Evolutionary conservation across 2,888 invertebrate species (phyloP).

Genomic region (Barypeithes pellucidus): DNA sequence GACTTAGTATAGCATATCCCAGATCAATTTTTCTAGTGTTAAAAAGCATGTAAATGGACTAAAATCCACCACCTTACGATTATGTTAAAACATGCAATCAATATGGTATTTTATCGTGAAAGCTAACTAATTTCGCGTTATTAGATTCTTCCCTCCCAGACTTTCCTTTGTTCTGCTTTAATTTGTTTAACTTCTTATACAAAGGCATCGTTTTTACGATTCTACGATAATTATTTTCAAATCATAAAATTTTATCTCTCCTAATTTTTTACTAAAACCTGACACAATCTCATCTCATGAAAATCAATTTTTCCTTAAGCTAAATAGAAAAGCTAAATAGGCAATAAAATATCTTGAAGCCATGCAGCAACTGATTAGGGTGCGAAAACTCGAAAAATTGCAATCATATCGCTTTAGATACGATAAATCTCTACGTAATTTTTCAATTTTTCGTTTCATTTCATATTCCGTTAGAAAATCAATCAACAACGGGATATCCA

Average conservation of each 20-base stretch:
- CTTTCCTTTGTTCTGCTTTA: slow-evolving; percentile 2
- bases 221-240: slow-evolving; percentile 10
- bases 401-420: slow-evolving; percentile 34
- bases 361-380: slow-evolving; percentile 39
- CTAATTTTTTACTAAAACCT: slow-evolving; percentile 36
- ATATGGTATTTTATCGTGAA: background rate
- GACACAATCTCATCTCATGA: slow-evolving; percentile 29
- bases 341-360: slow-evolving; percentile 49
- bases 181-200: slow-evolving; percentile 7
- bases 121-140: background rate
- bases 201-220: slow-evolving; percentile 2
- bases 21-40: background rate
- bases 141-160: background rate
- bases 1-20: no score
- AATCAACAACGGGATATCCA: no score
- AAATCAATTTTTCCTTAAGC: slow-evolving; percentile 41
- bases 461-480: slow-evolving; percentile 6
- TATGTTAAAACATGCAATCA: slow-evolving; percentile 5
- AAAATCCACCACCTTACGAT: background rate
- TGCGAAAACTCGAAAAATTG: slow-evolving; percentile 41
- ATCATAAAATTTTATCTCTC: slow-evolving; percentile 34
- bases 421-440: slow-evolving; percentile 36
- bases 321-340: slow-evolving; percentile 48
- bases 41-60: background rate
- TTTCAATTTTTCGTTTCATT: slow-evolving; percentile 33